Evolutionary conservation across 2,797 vertebrate genomes (phyloP).

Genomic region (Molothrus ater): DNA sequence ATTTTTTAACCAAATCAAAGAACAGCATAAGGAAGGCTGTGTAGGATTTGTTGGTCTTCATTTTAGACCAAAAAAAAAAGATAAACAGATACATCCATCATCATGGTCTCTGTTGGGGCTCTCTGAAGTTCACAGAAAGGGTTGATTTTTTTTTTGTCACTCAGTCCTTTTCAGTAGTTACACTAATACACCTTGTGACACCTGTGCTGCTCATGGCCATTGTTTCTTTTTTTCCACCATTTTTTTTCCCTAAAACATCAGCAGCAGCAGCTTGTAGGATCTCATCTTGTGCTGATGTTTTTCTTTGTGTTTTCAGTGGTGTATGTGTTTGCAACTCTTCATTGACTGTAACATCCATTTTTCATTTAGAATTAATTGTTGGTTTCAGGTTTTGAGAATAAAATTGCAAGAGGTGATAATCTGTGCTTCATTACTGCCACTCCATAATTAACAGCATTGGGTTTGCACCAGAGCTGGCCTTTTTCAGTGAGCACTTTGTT

Average conservation of each 20-base stretch:
- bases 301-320: neutral
- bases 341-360: neutral
- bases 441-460: neutral
- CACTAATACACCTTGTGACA: neutral
- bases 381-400: neutral
- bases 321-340: neutral
- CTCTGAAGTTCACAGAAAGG: neutral
- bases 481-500: neutral
- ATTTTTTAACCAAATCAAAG: neutral
- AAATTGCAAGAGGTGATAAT: slow-evolving; percentile 13
- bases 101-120: neutral
- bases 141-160: neutral
- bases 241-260: neutral
- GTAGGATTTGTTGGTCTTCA: neutral
- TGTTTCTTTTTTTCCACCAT: neutral
- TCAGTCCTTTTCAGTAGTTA: neutral
- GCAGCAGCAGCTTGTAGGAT: neutral
- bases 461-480: neutral
- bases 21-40: neutral
- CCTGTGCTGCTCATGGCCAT: neutral
- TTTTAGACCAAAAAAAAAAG: neutral
- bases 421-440: slow-evolving; percentile 1
- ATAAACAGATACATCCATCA: neutral
- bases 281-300: neutral
- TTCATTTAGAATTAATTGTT: slow-evolving; percentile 9